These are phyloP conservation scores for Sterna hirundo DNA, from an alignment of 2,113 vertebrate species.

Conservation along the genomic window DNA sequence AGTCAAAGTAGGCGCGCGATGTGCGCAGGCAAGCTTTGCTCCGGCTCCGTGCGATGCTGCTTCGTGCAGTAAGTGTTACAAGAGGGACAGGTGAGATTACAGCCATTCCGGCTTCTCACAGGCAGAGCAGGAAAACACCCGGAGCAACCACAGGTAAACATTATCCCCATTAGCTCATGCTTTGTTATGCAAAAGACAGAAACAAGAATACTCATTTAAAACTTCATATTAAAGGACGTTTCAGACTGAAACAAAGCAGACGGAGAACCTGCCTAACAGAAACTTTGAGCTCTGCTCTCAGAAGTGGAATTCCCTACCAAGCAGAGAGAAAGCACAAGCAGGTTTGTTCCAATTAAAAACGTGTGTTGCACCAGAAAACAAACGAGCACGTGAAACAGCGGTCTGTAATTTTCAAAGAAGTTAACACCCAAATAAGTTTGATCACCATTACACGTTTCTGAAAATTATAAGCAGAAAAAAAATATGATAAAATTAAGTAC, in stretches of 20 bases:
- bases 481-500: background rate
- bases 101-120: background rate
- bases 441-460: background rate
- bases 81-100: conserved; percentile 26
- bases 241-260: background rate
- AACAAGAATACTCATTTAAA: background rate
- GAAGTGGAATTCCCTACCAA: background rate
- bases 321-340: background rate
- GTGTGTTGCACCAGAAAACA: background rate
- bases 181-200: conserved; percentile 27
- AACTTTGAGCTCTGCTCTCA: conserved; percentile 44
- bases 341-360: conserved; percentile 31
- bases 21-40: background rate
- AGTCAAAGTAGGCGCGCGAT: background rate
- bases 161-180: background rate
- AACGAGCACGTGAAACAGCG: background rate
- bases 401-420: background rate
- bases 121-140: background rate
- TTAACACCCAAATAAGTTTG: background rate
- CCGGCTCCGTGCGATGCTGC: background rate
- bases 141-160: background rate
- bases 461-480: background rate
- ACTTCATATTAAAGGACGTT: background rate
- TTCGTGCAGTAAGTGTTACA: background rate
- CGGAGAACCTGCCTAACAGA: background rate